These are phyloP conservation scores for Platysteira castanea DNA, from an alignment of 2,113 vertebrate genomes.

Conservation along the genomic window DNA sequence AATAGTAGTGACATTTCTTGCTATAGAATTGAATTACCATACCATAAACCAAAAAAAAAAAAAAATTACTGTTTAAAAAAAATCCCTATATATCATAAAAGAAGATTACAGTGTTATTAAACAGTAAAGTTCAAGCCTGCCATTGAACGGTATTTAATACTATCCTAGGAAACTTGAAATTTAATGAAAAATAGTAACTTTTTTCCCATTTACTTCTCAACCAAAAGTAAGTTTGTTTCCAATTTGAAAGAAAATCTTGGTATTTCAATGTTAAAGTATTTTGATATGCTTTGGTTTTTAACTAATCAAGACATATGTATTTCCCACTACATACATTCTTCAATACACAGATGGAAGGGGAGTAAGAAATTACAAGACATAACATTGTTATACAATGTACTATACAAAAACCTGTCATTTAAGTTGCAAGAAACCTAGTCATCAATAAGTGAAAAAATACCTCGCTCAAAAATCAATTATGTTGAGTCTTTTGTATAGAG, in stretches of 20 bases:
- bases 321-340: constrained; percentile 9
- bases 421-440: constrained; percentile 70
- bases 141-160: background rate
- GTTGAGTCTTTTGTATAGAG: constrained; percentile 78
- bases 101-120: background rate
- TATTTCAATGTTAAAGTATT: background rate
- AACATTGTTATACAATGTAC: constrained; percentile 49
- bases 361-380: constrained; percentile 44
- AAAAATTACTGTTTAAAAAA: background rate
- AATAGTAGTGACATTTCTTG: background rate
- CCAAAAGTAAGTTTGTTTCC: background rate
- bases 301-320: background rate
- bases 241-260: background rate
- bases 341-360: constrained; percentile 34
- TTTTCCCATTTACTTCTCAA: background rate
- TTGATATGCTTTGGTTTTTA: background rate
- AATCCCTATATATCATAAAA: background rate
- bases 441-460: constrained; percentile 75
- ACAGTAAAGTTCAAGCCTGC: background rate
- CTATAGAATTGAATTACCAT: background rate
- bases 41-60: background rate
- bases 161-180: background rate
- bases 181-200: background rate
- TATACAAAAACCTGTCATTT: constrained; percentile 69
- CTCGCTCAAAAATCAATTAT: constrained; percentile 80